phyloP scores from a whole-genome alignment of 2,797 vertebrate genomes.

The Hydrophis major region DNA sequence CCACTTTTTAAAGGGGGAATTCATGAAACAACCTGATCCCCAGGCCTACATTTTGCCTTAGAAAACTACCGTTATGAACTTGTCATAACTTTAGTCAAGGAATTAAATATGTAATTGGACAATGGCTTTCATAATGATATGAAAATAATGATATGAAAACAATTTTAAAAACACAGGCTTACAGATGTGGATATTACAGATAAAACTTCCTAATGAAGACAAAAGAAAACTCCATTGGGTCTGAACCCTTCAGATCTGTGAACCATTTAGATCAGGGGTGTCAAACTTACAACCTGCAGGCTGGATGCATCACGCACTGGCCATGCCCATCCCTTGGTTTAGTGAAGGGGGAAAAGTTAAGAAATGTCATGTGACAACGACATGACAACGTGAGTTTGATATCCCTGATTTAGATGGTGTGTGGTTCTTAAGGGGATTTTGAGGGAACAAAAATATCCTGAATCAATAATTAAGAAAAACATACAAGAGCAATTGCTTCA shows the following conservation, averaged over 20 bases:
- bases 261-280: not conserved
- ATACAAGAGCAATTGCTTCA: not conserved
- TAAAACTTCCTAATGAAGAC: not conserved
- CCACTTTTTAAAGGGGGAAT: not conserved
- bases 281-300: no score
- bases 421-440: not conserved
- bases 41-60: not conserved
- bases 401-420: not conserved
- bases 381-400: no score
- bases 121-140: not conserved
- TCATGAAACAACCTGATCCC: not conserved
- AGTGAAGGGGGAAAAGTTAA: no score
- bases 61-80: not conserved
- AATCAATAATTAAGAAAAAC: not conserved
- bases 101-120: not conserved
- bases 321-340: no score
- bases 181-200: not conserved
- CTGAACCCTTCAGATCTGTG: not conserved
- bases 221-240: not conserved
- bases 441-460: not conserved
- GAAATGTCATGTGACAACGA: no score
- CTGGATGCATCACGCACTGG: no score
- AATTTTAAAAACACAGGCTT: not conserved
- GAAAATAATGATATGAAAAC: not conserved
- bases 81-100: not conserved